Conservation (phyloP, 64 coral and sea anemone species). For the Dendrophyllia cribrosa region DNA sequence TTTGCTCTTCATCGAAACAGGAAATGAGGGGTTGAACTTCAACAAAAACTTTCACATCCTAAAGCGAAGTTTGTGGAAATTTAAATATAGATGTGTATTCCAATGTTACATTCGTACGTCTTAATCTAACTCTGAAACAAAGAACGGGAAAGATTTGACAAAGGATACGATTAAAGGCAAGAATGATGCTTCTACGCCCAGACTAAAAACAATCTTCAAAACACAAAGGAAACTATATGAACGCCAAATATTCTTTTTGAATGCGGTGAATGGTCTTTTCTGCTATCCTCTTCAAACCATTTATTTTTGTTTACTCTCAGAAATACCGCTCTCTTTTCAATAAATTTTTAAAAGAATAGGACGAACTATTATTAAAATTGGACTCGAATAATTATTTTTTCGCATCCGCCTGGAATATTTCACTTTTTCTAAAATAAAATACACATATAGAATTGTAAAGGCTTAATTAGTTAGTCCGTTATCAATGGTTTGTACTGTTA, state of each 20-base stretch:
- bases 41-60: constrained; percentile 40
- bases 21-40: constrained; percentile 24
- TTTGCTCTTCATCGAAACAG: background rate
- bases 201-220: constrained; percentile 45
- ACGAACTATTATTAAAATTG: constrained; percentile 82
- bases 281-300: constrained; percentile 45
- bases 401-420: constrained; percentile 83
- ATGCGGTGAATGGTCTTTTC: constrained; percentile 27
- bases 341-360: constrained; percentile 92
- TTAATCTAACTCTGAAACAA: constrained; percentile 46
- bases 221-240: constrained; percentile 44
- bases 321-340: constrained; percentile 80
- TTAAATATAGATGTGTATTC: background rate
- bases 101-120: constrained; percentile 29
- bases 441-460: constrained; percentile 67
- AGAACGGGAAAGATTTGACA: constrained; percentile 39
- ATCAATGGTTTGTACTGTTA: constrained; percentile 85
- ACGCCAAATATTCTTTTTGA: constrained; percentile 45
- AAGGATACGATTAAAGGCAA: constrained; percentile 36
- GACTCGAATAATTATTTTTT: constrained; percentile 71
- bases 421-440: constrained; percentile 82
- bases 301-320: constrained; percentile 78
- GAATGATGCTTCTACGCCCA: constrained; percentile 3
- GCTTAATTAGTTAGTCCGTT: constrained; percentile 89
- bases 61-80: constrained; percentile 20